A percentile compares a stretch with the other conserved stretches of the same genome.
phyloP scores from a whole-genome alignment of 2,113 vertebrate species.

The Montifringilla adamsi region DNA sequence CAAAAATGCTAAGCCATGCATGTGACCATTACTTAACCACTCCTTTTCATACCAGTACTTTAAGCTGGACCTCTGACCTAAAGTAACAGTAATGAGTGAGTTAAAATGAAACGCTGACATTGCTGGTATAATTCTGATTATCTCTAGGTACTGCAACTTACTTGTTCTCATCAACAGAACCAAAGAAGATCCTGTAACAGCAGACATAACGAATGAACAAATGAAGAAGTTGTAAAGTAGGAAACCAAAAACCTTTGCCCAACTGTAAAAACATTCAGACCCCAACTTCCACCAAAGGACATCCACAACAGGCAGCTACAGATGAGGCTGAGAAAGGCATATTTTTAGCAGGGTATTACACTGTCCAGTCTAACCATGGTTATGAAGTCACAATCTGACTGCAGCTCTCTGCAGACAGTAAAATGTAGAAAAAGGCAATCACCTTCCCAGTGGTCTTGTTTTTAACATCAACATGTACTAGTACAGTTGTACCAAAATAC shows the following conservation, averaged over 20 bases:
- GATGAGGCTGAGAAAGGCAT: background rate
- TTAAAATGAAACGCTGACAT: conserved; percentile 16
- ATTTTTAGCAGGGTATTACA: background rate
- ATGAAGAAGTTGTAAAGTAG: background rate
- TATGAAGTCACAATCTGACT: background rate
- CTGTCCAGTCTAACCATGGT: background rate
- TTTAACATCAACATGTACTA: background rate
- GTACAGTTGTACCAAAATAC: background rate
- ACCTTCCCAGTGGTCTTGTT: background rate
- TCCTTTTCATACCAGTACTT: conserved; percentile 91
- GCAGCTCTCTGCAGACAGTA: background rate
- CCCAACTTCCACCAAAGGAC: background rate
- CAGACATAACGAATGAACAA: background rate
- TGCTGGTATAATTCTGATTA: background rate
- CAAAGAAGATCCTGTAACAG: background rate
- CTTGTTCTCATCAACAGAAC: background rate
- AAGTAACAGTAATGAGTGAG: conserved; percentile 14
- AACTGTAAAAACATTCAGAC: background rate
- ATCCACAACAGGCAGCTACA: background rate
- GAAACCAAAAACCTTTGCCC: background rate
- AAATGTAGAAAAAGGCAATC: background rate
- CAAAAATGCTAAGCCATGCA: conserved; percentile 92
- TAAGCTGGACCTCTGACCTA: conserved; percentile 87
- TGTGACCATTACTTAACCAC: conserved; percentile 88
- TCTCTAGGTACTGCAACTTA: background rate